phyloP scores from a whole-genome alignment of 2,888 invertebrate species.

The Melanargia galathea region DNA sequence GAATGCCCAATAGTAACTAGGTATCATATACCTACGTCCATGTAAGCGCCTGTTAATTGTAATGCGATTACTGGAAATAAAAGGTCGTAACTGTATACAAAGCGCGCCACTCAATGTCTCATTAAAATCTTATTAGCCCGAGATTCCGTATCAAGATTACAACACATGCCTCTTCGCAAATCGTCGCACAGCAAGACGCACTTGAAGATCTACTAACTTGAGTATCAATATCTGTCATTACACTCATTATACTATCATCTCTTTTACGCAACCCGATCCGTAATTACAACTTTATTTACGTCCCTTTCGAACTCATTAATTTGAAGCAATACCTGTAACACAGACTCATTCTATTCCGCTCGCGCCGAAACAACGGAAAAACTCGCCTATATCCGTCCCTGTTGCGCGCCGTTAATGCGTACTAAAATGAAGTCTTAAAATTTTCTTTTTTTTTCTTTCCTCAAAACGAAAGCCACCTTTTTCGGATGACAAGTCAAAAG shows the following conservation, averaged over 20 bases:
- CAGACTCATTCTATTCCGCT: conserved; percentile 72
- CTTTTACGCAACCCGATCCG: conserved; percentile 71
- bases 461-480: conserved; percentile 55
- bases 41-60: conserved; percentile 25
- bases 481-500: conserved; percentile 64
- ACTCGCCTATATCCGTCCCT: conserved; percentile 59
- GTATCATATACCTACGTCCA: background rate
- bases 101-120: conserved; percentile 52
- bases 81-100: conserved; percentile 24
- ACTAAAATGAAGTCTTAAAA: conserved; percentile 58
- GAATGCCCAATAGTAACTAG: conserved; percentile 6
- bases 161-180: conserved; percentile 56
- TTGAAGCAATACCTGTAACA: conserved; percentile 58
- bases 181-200: conserved; percentile 35
- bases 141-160: conserved; percentile 56
- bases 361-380: conserved; percentile 60
- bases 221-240: conserved; percentile 79
- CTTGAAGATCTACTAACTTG: no score
- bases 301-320: conserved; percentile 79
- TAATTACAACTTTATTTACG: conserved; percentile 75
- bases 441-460: conserved; percentile 52
- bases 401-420: conserved; percentile 51
- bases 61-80: conserved; percentile 10
- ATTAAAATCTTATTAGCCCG: conserved; percentile 75
- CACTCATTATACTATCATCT: conserved; percentile 74